Percentiles rank a stretch among this genome's conserved stretches.
These are phyloP conservation scores for Ethmia dodecea DNA, from an alignment of 2,888 invertebrate species.

Conservation along the genomic window DNA sequence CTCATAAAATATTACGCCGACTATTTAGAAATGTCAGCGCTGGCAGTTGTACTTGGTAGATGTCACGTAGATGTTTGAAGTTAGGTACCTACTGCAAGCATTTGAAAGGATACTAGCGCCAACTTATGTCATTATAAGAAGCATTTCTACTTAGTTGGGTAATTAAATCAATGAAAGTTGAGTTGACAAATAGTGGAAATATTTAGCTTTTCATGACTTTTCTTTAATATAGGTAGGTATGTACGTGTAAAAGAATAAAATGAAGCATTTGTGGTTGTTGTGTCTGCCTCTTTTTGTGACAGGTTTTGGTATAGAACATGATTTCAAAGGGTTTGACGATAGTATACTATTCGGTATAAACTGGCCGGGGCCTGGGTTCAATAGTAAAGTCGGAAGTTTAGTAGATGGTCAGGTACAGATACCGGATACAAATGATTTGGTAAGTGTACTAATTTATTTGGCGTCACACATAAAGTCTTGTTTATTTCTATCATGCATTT, in stretches of 20 bases:
- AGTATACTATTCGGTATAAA: constrained; percentile 87
- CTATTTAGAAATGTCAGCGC: constrained; percentile 10
- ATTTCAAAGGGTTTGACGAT: constrained; percentile 89
- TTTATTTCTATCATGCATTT: too few relatives aligned
- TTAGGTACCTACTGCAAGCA: too few relatives aligned
- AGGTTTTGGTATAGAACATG: constrained; percentile 64
- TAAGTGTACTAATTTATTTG: too few relatives aligned
- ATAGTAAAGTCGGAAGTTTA: constrained; percentile 37
- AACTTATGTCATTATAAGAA: too few relatives aligned
- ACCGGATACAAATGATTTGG: constrained; percentile 29
- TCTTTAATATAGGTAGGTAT: constrained; percentile 12
- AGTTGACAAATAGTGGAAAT: too few relatives aligned
- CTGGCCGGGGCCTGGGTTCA: constrained; percentile 79
- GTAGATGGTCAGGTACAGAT: constrained; percentile 37
- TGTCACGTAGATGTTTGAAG: too few relatives aligned
- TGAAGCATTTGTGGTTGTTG: constrained; percentile 40
- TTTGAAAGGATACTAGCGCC: too few relatives aligned
- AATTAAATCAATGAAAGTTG: too few relatives aligned
- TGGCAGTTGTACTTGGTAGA: too few relatives aligned
- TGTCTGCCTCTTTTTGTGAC: constrained; percentile 34
- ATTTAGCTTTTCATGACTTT: constrained; percentile 13
- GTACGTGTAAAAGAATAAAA: constrained; percentile 28
- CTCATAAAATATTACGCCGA: constrained; percentile 42
- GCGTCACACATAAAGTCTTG: too few relatives aligned
- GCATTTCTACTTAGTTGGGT: too few relatives aligned